phyloP scores from a whole-genome alignment of 1,140 invertebrate species.

The Thaumatotibia leucotreta region DNA sequence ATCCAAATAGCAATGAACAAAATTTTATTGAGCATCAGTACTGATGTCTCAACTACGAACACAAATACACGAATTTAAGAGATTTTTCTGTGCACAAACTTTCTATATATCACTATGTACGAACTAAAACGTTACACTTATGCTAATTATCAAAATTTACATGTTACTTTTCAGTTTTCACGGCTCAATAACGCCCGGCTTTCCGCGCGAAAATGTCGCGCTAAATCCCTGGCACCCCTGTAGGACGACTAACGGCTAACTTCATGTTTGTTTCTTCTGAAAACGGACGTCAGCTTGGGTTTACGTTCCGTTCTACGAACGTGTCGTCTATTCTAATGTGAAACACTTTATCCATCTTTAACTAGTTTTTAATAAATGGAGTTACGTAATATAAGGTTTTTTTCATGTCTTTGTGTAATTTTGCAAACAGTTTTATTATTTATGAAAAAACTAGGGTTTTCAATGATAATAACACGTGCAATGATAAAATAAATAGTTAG shows the following conservation, averaged over 20 bases:
- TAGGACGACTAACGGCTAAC: slow-evolving; percentile 49
- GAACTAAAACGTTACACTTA: slow-evolving; percentile 38
- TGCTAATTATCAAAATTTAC: slow-evolving; percentile 42
- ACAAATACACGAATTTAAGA: slow-evolving; percentile 37
- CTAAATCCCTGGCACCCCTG: slow-evolving; percentile 58
- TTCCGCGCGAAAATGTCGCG: slow-evolving; percentile 77
- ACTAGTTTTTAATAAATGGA: neutral
- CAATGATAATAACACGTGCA: too few species aligned
- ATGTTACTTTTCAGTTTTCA: slow-evolving; percentile 65
- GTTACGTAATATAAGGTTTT: too few species aligned
- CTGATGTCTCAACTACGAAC: slow-evolving; percentile 34
- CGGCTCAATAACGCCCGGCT: slow-evolving; percentile 75
- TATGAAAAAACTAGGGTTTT: too few species aligned
- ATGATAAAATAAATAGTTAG: too few species aligned
- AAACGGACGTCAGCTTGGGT: slow-evolving; percentile 47
- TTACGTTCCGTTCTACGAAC: slow-evolving; percentile 37
- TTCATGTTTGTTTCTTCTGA: slow-evolving; percentile 76
- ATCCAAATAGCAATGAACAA: slow-evolving; percentile 50
- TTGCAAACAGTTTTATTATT: too few species aligned
- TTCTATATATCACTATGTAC: slow-evolving; percentile 30
- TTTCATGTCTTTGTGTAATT: too few species aligned
- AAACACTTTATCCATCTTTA: neutral
- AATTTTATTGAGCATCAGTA: slow-evolving; percentile 52
- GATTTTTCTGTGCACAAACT: slow-evolving; percentile 35
- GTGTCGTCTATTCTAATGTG: neutral